phyloP scores from a whole-genome alignment of 2,113 vertebrate genomes.

The Leucosticte australis region DNA sequence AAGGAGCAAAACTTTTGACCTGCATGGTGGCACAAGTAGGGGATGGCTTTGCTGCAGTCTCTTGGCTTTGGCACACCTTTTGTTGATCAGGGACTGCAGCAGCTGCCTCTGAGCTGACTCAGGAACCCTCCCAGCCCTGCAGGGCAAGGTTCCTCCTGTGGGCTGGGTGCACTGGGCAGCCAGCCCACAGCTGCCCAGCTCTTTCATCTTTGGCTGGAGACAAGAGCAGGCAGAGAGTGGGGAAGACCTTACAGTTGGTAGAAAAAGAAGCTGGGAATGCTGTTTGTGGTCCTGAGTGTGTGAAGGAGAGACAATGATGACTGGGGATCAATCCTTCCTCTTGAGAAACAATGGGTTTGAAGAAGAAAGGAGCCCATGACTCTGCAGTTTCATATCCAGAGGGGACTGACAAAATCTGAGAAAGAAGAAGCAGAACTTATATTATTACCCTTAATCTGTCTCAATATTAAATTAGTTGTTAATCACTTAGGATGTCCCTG shows the following conservation, averaged over 20 bases:
- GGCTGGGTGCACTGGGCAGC: neutral
- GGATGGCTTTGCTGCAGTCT: neutral
- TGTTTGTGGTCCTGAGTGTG: neutral
- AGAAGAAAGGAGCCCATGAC: neutral
- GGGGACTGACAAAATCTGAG: neutral
- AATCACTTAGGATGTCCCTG: neutral
- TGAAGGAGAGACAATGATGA: neutral
- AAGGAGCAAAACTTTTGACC: neutral
- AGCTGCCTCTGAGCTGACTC: neutral
- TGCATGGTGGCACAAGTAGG: fast-evolving
- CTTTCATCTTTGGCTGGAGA: neutral
- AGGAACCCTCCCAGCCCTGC: neutral
- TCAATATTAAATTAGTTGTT: neutral
- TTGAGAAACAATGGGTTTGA: neutral
- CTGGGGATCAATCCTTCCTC: neutral
- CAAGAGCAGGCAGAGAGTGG: neutral
- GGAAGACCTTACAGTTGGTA: neutral
- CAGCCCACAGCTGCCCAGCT: neutral
- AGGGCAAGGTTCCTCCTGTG: neutral
- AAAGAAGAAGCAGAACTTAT: neutral
- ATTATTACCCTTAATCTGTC: neutral
- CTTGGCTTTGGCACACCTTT: neutral
- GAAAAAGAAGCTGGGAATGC: neutral
- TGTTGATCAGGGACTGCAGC: neutral
- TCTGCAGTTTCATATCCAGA: neutral